These are phyloP conservation scores for Alcedo quadribrachys DNA, from an alignment of 2,797 vertebrate genomes.

Conservation along the genomic window DNA sequence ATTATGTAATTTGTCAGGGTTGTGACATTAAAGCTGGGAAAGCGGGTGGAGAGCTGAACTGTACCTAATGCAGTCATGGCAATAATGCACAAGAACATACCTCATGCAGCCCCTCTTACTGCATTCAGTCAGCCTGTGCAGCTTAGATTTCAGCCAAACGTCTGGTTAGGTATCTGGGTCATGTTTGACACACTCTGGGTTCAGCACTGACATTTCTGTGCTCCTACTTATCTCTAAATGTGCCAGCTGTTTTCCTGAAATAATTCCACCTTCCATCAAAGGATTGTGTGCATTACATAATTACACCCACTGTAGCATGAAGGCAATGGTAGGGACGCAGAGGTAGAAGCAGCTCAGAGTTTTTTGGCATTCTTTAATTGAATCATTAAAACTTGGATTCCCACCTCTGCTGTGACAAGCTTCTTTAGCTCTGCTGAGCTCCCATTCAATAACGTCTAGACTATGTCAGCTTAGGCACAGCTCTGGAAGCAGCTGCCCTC, in stretches of 20 bases:
- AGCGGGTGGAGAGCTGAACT: background rate
- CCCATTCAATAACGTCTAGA: background rate
- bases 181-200: slow-evolving; percentile 7
- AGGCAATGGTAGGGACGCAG: background rate
- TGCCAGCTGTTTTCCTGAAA: slow-evolving; percentile 66
- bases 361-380: slow-evolving; percentile 27
- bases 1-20: background rate
- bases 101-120: background rate
- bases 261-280: slow-evolving; percentile 36
- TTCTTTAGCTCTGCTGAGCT: background rate
- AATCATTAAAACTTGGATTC: slow-evolving; percentile 19
- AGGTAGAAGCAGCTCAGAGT: background rate
- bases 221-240: slow-evolving; percentile 56
- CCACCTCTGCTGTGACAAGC: background rate
- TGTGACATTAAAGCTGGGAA: background rate
- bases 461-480: background rate
- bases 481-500: slow-evolving; percentile 7
- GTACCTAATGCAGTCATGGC: background rate
- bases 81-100: background rate
- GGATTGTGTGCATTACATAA: slow-evolving; percentile 15
- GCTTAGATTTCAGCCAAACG: background rate
- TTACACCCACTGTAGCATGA: background rate
- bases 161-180: slow-evolving; percentile 59
- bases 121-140: background rate
- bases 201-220: slow-evolving; percentile 32